phyloP scores from a whole-genome alignment of 2,113 vertebrate genomes.

The Chrysemys picta region DNA sequence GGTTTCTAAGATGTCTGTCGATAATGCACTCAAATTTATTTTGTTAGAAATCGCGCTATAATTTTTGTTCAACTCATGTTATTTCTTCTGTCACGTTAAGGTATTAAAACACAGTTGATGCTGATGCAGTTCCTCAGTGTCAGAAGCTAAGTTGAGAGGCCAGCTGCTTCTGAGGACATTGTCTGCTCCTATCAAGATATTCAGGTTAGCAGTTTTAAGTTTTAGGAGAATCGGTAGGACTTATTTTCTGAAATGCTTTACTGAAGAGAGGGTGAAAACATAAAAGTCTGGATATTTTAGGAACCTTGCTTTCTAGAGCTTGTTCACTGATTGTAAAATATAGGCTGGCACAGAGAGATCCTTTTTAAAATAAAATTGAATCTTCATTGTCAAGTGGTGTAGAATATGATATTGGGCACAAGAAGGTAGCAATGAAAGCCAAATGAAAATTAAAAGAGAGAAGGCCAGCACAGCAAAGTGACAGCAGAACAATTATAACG shows the following conservation, averaged over 20 bases:
- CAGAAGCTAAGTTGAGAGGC: constrained; percentile 63
- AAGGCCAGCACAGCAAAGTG: background rate
- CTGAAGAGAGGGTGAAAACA: constrained; percentile 26
- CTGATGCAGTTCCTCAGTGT: constrained; percentile 50
- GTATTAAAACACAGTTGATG: constrained; percentile 36
- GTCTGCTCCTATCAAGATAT: constrained; percentile 56
- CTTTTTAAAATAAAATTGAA: constrained; percentile 42
- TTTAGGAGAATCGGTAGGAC: constrained; percentile 33
- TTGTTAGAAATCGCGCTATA: constrained; percentile 15
- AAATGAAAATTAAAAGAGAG: constrained; percentile 5
- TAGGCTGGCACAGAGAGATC: background rate
- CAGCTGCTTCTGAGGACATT: constrained; percentile 44
- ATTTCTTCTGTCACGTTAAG: constrained; percentile 51
- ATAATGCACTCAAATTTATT: background rate
- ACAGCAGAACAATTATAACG: rapidly evolving
- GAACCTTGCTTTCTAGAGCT: constrained; percentile 28
- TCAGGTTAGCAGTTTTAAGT: constrained; percentile 56
- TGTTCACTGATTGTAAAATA: constrained; percentile 40
- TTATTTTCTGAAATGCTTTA: constrained; percentile 24
- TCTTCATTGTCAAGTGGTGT: constrained; percentile 16
- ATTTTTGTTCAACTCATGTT: constrained; percentile 41
- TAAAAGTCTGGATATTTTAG: constrained; percentile 43
- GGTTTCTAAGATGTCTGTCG: constrained; percentile 3
- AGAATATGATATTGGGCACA: constrained; percentile 19
- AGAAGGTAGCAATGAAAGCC: background rate